Base-by-base conservation (phyloP, 2,113 vertebrate species). In the Pachyramphus minor region DNA sequence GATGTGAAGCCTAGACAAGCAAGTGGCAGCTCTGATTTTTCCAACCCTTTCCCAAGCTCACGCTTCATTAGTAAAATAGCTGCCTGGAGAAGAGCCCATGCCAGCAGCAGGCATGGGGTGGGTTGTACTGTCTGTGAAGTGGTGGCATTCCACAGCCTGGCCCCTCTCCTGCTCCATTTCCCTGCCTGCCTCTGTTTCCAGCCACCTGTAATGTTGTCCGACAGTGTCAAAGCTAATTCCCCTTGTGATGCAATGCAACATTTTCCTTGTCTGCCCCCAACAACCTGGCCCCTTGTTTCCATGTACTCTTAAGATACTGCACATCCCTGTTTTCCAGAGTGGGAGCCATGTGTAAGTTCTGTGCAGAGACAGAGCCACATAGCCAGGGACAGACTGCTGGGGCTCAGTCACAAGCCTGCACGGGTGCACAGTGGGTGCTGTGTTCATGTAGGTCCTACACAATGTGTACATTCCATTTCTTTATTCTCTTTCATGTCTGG, bases 171-270 rank as follows among this genome's bases (percentile, higher is more conserved):
- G 73, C 66, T 94, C 93, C 89, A 35, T 73, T 87, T 88, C 47
- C 72, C 30, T 91, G 60, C 66, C 71, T 89, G 91, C 92, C 89
- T 96, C 90, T 67, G 42, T 94, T 95, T 97, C 93, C 92, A 74
- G 21, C 79, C 72, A 33, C 79, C 21, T 2, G 87, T 92, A 83
- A 87, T 95, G 90, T 76, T 91, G 93, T 88, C 87, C n/a, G 31
- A 95, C 89, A 94, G 45, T 31, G 58, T 52, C 96, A 83, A 95
- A 95, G 50, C 69, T 80, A 84, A 81, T 90, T 87, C 67, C 63
- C 58, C 56, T 72, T 33, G 31, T 2, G 12, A 41, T 30, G 35
- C 55, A 30, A 8, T 4, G 18, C 49, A 52, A 17, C 11, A 2
- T 24, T 68, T 69, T 45, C 33, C 55, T 39, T 52, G 14, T 15